Evolutionary conservation across 1,140 invertebrate genomes (phyloP).

Genomic region (Aplysia californica): DNA sequence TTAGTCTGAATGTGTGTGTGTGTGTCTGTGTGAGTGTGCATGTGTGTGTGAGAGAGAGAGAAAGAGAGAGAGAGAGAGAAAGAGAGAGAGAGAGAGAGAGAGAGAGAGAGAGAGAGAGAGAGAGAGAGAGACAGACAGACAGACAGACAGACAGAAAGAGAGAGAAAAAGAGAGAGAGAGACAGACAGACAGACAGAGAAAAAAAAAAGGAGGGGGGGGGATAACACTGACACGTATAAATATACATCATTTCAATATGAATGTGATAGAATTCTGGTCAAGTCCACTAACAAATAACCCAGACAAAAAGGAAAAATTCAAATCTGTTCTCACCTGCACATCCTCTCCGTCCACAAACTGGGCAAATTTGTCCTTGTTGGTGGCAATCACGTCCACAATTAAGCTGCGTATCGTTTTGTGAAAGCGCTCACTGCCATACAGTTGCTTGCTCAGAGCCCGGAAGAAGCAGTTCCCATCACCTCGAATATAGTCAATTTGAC

Average conservation of each 20-base stretch:
- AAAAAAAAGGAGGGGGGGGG: conserved; percentile 11
- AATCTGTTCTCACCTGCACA: conserved; percentile 17
- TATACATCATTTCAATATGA: not conserved
- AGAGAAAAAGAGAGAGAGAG: too few relatives aligned
- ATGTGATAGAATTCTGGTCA: too few relatives aligned
- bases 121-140: too few relatives aligned
- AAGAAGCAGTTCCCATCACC: conserved; percentile 66
- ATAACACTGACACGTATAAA: too few relatives aligned
- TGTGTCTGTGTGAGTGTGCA: too few relatives aligned
- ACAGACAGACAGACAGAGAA: not conserved
- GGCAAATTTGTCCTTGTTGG: conserved; percentile 48
- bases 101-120: too few relatives aligned
- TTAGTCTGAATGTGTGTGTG: too few relatives aligned
- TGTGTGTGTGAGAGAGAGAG: too few relatives aligned
- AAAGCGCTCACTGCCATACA: conserved; percentile 52
- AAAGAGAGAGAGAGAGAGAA: too few relatives aligned
- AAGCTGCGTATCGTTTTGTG: conserved; percentile 53
- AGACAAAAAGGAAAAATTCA: not conserved
- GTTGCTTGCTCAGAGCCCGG: conserved; percentile 56
- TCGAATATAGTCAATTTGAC: conserved; percentile 54
- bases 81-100: too few relatives aligned
- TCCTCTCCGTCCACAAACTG: conserved; percentile 49
- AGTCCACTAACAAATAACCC: not conserved
- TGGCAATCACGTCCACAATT: conserved; percentile 51
- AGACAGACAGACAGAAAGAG: too few relatives aligned